Base-by-base conservation (phyloP, 2,113 vertebrate genomes). In the Amblyornis subalaris region DNA sequence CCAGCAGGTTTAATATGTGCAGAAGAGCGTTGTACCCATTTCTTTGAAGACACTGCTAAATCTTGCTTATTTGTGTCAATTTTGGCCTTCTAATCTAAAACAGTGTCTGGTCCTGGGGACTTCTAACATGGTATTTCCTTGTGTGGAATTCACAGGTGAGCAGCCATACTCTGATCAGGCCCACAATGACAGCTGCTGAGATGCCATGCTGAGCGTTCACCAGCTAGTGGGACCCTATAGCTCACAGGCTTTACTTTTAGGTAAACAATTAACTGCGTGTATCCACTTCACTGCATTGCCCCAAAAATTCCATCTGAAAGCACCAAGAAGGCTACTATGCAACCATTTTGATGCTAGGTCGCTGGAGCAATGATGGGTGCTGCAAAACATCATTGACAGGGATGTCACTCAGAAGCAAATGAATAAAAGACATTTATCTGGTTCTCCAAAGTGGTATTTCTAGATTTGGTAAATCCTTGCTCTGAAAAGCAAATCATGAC, bases 41-140 rank as follows among this genome's bases (percentile, higher is more conserved):
- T 83, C 26, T 58, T 38, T n/a, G 24, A 73, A 90, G 23, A 58
- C 9, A 26, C 12, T 36, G 50, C 38, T 62, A 80, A 77, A 60
- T 65, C 26, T 33, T 53, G 19, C 7, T 42, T 42, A 35, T 22
- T 70, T 42, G 5, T 36, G 9, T 28, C 21, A 51, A 1, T 48
- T 90, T 83, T 87, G 70, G 23, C 29, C 21, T 70, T 88, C 47
- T 38, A 40, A 44, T 36, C 64, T 44, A 36, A 58, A 79, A 35
- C 2, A 13, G 26, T 9, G 1, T 3, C 35, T 1, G 1, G 8
- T 36, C 26, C 48, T 55, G 25, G 6, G 9, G 55, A 51, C 26
- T 71, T 45, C 18, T 29, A 50, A 54, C 19, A 48, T 12, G 19
- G 12, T 14, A 26, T 44, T 84, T 76, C 24, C 65, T 73, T 38